Evolutionary conservation across 2,888 invertebrate species (phyloP).

Genomic region (Corbicula japonica): DNA sequence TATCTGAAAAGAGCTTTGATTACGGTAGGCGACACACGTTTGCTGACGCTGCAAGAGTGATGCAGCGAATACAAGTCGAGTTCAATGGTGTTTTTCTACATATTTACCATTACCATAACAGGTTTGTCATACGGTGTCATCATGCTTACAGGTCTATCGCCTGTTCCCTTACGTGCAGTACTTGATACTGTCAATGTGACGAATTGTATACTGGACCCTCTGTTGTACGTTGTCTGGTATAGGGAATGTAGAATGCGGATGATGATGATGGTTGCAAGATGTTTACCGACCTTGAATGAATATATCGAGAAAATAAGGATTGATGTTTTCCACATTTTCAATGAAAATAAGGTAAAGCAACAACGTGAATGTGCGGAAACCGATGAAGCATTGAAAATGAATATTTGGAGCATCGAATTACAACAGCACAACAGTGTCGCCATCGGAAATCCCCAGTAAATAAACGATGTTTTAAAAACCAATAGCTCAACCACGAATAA

Average conservation of each 20-base stretch:
- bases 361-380: too few relatives aligned
- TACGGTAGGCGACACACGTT: background rate
- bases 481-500: too few relatives aligned
- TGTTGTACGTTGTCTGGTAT: slow-evolving; percentile 35
- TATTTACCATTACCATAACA: slow-evolving; percentile 21
- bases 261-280: slow-evolving; percentile 13
- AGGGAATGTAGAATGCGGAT: slow-evolving; percentile 38
- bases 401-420: too few relatives aligned
- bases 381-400: too few relatives aligned
- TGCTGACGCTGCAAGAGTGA: background rate
- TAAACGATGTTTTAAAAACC: too few relatives aligned
- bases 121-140: slow-evolving; percentile 26
- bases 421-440: too few relatives aligned
- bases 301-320: slow-evolving; percentile 29
- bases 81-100: slow-evolving; percentile 45
- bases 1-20: background rate
- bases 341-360: too few relatives aligned
- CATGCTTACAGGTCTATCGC: background rate
- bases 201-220: slow-evolving; percentile 32
- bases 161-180: slow-evolving; percentile 11
- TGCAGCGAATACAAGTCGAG: slow-evolving; percentile 38
- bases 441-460: too few relatives aligned
- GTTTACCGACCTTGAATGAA: background rate
- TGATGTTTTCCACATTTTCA: slow-evolving; percentile 26
- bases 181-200: slow-evolving; percentile 16